A percentile compares a stretch with the other conserved stretches of the same genome.
These are phyloP conservation scores for Pundamilia nyererei DNA, from an alignment of 2,113 vertebrate species.

Conservation along the genomic window DNA sequence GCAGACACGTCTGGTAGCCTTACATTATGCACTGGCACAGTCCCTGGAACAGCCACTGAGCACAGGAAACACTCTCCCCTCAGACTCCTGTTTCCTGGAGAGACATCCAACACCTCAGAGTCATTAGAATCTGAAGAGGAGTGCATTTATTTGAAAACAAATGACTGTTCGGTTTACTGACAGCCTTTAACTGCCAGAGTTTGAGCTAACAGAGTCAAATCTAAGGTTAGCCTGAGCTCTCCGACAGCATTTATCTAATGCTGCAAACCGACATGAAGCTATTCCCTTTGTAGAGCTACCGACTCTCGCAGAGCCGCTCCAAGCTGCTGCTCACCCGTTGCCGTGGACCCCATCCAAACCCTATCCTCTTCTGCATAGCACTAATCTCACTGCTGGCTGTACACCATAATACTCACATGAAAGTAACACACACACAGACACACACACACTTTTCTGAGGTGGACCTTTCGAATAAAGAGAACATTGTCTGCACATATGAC, in stretches of 20 bases:
- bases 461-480: neutral
- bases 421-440: neutral
- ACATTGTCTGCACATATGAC: neutral
- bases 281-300: neutral
- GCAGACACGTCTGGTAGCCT: neutral
- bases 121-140: neutral
- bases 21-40: neutral
- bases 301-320: neutral
- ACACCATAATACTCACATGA: neutral
- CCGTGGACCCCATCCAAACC: conserved; percentile 7
- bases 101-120: neutral
- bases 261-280: neutral
- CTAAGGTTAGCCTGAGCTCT: neutral
- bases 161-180: neutral
- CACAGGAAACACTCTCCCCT: neutral
- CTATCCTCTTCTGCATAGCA: neutral
- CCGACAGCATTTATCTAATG: neutral
- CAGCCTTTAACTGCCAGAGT: neutral
- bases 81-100: neutral
- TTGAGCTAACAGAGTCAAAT: neutral
- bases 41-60: neutral
- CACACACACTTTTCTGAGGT: neutral
- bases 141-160: neutral
- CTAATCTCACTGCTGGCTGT: neutral
- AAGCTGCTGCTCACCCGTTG: neutral